Evolutionary conservation across 2,797 vertebrate genomes (phyloP), one percentile per base, ranked within the genome.

Genomic region (Zenarchopterus dispar): DNA sequence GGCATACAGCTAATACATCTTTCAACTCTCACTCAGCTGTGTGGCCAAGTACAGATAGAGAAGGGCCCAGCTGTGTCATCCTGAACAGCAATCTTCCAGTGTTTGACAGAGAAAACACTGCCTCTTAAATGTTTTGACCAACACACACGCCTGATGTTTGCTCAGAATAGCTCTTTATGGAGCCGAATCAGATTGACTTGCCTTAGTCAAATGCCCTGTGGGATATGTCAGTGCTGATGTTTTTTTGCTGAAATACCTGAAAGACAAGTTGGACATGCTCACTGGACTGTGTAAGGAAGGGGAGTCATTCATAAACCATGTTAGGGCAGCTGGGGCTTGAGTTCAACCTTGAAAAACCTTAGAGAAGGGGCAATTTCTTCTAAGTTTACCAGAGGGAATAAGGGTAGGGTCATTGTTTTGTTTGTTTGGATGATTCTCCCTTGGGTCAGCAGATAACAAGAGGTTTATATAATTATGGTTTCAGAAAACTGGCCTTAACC

Each of bases 231-330:
- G 75, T 63, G 60, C 64, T 78, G 78, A 84, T 80, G 82, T 81
- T 84, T 84, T 64, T 17, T 64, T 17, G 49, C 81, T 52, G 67
- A 81, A 85, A 86, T 84, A 89, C 85, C 88, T 84, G 89, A 89
- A 60, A 50, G 84, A 87, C 84, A 77, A 77, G 85, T 84, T 52
- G 24, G 86, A 86, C 81, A 82, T 80, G 86, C 62, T 86, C 78
- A 67, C 9, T 78, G 80, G 83, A 88, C 76, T 67, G 82, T 82
- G 73, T 58, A 56, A 45, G 21, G 55, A 65, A 62, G 47, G 28
- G 55, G 71, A 62, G 50, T 80, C 64, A 41, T 74, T 79, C 77
- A 72, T 6, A 9, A 70, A 75, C 67, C 41, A 50, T 39, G 67
- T 42, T 3, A 47, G 46, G 52, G 21, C 13, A 21, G 70, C 59